A percentile compares a stretch with the other conserved stretches of the same genome.
These are phyloP conservation scores for Aythya fuligula DNA, from an alignment of 2,797 vertebrate species.

Conservation along the genomic window DNA sequence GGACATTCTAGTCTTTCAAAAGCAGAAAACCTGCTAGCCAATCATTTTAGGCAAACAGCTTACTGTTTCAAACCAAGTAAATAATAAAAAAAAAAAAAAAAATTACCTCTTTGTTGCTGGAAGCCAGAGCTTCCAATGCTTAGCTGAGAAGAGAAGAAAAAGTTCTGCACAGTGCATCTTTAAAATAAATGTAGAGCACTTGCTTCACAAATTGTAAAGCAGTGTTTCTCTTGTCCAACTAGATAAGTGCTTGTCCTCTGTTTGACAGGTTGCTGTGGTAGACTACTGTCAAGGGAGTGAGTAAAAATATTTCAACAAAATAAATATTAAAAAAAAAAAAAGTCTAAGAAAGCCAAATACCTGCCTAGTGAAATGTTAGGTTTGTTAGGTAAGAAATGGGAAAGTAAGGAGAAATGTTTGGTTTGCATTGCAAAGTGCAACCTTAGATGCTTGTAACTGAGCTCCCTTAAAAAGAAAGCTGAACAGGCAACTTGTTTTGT, in stretches of 20 bases:
- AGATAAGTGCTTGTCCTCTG: not conserved
- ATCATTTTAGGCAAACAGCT: not conserved
- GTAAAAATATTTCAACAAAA: not conserved
- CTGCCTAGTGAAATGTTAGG: not conserved
- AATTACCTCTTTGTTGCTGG: not conserved
- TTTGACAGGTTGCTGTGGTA: not conserved
- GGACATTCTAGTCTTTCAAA: not conserved
- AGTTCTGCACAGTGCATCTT: fast-evolving
- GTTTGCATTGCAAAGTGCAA: not conserved
- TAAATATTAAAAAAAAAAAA: not conserved
- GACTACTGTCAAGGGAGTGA: not conserved
- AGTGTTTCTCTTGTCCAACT: not conserved
- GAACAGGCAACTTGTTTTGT: not conserved
- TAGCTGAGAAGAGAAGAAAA: not conserved
- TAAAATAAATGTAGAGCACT: fast-evolving
- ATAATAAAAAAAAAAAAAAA: not conserved
- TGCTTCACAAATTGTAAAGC: not conserved
- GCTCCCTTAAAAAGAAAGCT: not conserved
- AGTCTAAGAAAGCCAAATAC: not conserved
- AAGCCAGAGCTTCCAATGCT: not conserved
- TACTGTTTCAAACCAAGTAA: not conserved
- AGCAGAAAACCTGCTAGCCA: not conserved
- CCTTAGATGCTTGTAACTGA: not conserved
- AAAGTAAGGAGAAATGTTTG: not conserved
- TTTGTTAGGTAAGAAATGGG: not conserved